Evolutionary conservation across 2,888 invertebrate species (phyloP), one percentile per base, ranked within the genome.

Genomic region (Buathra laborator): DNA sequence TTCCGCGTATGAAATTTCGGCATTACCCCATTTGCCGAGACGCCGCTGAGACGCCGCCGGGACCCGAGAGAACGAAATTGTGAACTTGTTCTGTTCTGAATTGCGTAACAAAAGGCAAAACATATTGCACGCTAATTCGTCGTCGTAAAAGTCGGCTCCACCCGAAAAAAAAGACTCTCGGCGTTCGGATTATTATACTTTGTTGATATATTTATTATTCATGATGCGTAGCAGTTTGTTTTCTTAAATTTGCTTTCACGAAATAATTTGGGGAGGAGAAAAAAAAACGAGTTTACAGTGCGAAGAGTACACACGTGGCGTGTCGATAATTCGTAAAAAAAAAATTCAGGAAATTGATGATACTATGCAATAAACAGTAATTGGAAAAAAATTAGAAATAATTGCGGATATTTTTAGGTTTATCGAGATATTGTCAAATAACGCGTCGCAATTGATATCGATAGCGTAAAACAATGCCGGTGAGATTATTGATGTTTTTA

Each of bases 1-100:
- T 66, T 81, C 81, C 84, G 59, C 68, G 37, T 53, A 29, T 32
- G 84, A 74, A 84, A 81, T 81, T 81, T 81, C 74, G 74, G 84
- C 46, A n/a, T 46, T 81, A 68, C 16, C 72, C 37, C 32, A 43
- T 77, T 82, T 81, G 37, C 44, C 66, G 44, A 24, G 43, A 56
- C 66, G 19, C 14, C 24, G 67, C 16, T 48, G 66, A 16, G 64
- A 71, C 48, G 46, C 71, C 24, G 24, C 24, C 24, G 24, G 24
- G 24, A 24, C 24, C 24, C 76, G 80, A 66, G 24, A 46, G 70
- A 66, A 56, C 43, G 48, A 59, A 80, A 77, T 71, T 53, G 81
- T 53, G 19, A 64, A 78, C 53, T 24, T 48, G 53, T 59, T 74
- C 68, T 77, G 64, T 14, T 56, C 43, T 10, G 51, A 51, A 43